Evolutionary conservation across 2,113 vertebrate genomes (phyloP).

Genomic region (Petroica traversi): DNA sequence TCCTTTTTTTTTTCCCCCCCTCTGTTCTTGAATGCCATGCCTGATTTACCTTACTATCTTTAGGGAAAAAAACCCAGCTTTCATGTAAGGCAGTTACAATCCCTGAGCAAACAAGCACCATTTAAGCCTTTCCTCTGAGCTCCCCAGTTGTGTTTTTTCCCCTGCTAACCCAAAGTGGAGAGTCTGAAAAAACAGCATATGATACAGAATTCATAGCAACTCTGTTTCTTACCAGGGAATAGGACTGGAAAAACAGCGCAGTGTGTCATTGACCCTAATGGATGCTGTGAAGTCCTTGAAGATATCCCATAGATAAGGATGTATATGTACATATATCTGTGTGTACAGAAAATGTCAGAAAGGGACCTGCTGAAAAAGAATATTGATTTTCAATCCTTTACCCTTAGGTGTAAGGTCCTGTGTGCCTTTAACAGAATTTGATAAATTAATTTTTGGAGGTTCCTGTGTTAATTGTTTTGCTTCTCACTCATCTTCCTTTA

Average conservation of each 20-base stretch:
- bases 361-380: neutral
- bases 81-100: fast-evolving
- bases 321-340: fast-evolving
- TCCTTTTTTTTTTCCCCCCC: neutral
- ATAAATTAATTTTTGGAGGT: neutral
- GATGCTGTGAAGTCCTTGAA: neutral
- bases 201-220: neutral
- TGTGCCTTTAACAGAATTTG: neutral
- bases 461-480: neutral
- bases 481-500: neutral
- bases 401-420: neutral
- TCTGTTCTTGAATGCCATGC: neutral
- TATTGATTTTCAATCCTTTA: neutral
- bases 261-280: neutral
- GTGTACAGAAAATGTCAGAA: neutral
- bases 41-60: neutral
- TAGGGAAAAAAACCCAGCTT: fast-evolving
- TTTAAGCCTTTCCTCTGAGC: neutral
- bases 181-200: neutral
- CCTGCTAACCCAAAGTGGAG: neutral
- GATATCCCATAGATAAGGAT: neutral
- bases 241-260: neutral
- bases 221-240: neutral
- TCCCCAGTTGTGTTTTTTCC: neutral
- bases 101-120: neutral